Evolutionary conservation across 2,113 vertebrate genomes (phyloP).

Genomic region (Petrocephalus microphthalmus): DNA sequence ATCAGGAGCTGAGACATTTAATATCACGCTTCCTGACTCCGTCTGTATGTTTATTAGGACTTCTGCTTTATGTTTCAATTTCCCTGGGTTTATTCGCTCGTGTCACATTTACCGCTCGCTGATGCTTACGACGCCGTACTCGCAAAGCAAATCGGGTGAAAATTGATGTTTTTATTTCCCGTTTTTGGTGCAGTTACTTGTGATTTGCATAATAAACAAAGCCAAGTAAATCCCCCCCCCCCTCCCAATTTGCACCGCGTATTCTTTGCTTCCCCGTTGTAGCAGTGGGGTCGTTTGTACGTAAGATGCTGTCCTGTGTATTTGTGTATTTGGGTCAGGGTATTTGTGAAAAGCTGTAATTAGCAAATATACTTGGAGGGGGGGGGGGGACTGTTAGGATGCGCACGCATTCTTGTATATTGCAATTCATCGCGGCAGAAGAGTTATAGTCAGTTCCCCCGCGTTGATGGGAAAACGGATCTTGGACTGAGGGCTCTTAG

Average conservation of each 20-base stretch:
- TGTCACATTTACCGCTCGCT: not conserved
- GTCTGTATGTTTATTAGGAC: not conserved
- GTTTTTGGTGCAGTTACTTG: not conserved
- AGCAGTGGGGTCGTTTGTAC: not conserved
- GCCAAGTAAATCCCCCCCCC: not conserved
- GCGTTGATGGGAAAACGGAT: not conserved
- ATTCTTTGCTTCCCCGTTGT: not conserved
- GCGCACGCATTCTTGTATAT: not conserved
- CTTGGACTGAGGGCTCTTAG: not conserved
- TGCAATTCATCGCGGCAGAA: not conserved
- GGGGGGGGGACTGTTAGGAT: not conserved
- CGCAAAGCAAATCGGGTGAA: not conserved
- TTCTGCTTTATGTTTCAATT: not conserved
- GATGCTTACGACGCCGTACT: not conserved
- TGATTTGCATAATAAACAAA: not conserved
- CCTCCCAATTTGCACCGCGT: not conserved
- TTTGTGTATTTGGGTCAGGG: not conserved
- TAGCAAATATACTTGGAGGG: not conserved
- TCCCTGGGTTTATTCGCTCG: not conserved
- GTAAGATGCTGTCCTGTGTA: not conserved
- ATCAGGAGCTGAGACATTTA: not conserved
- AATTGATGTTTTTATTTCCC: not conserved
- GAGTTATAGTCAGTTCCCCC: not conserved
- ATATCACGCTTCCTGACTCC: not conserved
- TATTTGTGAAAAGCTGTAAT: conserved; percentile 3